These are phyloP conservation scores for Tuberolachnus salignus DNA, from an alignment of 2,888 invertebrate genomes.

Conservation along the genomic window DNA sequence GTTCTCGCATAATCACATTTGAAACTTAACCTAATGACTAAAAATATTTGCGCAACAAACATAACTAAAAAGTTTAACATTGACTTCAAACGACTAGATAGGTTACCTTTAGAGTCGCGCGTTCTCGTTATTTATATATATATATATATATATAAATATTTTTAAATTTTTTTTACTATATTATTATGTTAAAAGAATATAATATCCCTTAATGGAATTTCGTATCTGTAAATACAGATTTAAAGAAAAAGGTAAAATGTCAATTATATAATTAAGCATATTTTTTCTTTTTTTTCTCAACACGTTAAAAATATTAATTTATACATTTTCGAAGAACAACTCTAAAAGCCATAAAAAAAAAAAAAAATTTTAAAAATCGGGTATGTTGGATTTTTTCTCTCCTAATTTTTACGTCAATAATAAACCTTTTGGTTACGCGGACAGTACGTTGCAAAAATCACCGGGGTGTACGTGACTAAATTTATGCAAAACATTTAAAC, in stretches of 20 bases:
- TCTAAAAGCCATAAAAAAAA: slow-evolving; percentile 18
- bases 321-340: neutral
- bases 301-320: too few relatives aligned
- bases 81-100: slow-evolving; percentile 37
- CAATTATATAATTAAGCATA: too few relatives aligned
- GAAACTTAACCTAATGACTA: slow-evolving; percentile 45
- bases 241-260: too few relatives aligned
- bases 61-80: slow-evolving; percentile 22
- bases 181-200: too few relatives aligned
- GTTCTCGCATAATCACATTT: slow-evolving; percentile 18
- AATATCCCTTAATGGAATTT: too few relatives aligned
- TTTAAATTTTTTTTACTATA: too few relatives aligned
- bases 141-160: too few relatives aligned
- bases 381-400: neutral
- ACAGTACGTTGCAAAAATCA: neutral
- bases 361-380: too few relatives aligned
- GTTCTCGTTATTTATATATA: neutral
- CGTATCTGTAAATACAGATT: too few relatives aligned
- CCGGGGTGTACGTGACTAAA: neutral
- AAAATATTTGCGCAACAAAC: slow-evolving; percentile 1
- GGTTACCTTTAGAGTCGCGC: slow-evolving; percentile 1
- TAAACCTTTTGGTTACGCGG: slow-evolving; percentile 5
- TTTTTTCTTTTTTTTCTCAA: too few relatives aligned
- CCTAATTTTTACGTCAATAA: slow-evolving; percentile 36
- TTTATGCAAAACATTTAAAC: neutral